These are phyloP conservation scores for Crocuta crocuta DNA, from an alignment of 2,113 vertebrate species.

Conservation along the genomic window DNA sequence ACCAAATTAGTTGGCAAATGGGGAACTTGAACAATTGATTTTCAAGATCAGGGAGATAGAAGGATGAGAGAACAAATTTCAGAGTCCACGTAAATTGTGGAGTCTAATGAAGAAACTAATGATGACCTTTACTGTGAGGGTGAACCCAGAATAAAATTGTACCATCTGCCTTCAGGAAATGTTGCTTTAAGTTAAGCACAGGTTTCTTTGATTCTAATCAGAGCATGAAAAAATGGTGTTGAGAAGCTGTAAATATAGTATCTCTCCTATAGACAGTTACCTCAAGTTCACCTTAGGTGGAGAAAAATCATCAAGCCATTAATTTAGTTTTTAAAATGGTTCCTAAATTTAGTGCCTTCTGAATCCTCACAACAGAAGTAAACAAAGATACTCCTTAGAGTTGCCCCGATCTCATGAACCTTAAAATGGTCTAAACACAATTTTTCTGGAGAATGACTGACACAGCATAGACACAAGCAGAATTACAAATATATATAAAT, in stretches of 20 bases:
- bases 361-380: neutral
- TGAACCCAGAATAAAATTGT: neutral
- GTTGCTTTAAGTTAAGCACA: neutral
- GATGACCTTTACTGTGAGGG: neutral
- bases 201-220: neutral
- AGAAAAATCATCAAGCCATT: neutral
- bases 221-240: neutral
- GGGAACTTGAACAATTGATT: neutral
- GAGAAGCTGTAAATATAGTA: neutral
- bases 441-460: neutral
- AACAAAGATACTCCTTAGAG: neutral
- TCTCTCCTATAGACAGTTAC: neutral
- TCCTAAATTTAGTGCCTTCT: neutral
- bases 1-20: neutral
- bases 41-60: neutral
- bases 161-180: neutral
- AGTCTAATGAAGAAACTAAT: neutral
- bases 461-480: neutral
- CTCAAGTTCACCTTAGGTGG: neutral
- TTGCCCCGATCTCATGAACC: neutral
- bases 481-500: neutral
- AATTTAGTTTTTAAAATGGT: neutral
- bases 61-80: neutral
- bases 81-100: neutral
- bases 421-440: neutral